These are phyloP conservation scores for Oscheius sp. DNA, from an alignment of 2,888 invertebrate species.

Conservation along the genomic window DNA sequence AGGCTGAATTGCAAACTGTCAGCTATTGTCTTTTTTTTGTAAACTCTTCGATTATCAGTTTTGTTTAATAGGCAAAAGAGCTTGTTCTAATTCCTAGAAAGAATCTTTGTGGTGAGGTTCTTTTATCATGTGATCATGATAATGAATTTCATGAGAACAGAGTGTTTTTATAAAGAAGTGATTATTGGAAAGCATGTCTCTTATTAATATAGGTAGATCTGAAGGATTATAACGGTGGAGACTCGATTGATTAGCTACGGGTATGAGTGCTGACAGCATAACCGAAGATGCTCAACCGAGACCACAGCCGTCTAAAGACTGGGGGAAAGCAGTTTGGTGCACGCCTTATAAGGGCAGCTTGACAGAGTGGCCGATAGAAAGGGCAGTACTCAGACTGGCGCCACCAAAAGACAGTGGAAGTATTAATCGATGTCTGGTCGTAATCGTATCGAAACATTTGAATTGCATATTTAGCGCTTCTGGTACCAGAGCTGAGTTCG, in stretches of 20 bases:
- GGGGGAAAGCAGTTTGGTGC: neutral
- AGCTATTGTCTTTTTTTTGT: too few relatives aligned
- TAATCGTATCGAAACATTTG: conserved; percentile 27
- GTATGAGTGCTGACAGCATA: conserved; percentile 23
- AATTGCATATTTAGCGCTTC: conserved; percentile 10
- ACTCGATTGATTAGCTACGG: conserved; percentile 35
- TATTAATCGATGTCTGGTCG: conserved; percentile 23
- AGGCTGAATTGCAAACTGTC: too few relatives aligned
- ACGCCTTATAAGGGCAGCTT: neutral
- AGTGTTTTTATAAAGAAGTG: too few relatives aligned
- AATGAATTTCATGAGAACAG: too few relatives aligned
- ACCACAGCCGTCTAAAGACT: neutral
- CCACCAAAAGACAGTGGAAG: neutral
- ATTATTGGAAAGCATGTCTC: too few relatives aligned
- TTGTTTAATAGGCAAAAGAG: too few relatives aligned
- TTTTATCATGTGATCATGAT: too few relatives aligned
- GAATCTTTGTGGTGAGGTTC: too few relatives aligned
- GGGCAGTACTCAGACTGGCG: neutral
- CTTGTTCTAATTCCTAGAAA: too few relatives aligned
- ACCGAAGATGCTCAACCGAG: conserved; percentile 30
- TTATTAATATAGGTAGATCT: neutral
- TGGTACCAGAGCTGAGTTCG: neutral
- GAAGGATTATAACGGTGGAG: conserved; percentile 1
- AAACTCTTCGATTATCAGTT: too few relatives aligned
- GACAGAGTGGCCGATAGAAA: neutral